Evolutionary conservation across 2,797 vertebrate genomes (phyloP).

Genomic region (Mormyrus hasselquistii): DNA sequence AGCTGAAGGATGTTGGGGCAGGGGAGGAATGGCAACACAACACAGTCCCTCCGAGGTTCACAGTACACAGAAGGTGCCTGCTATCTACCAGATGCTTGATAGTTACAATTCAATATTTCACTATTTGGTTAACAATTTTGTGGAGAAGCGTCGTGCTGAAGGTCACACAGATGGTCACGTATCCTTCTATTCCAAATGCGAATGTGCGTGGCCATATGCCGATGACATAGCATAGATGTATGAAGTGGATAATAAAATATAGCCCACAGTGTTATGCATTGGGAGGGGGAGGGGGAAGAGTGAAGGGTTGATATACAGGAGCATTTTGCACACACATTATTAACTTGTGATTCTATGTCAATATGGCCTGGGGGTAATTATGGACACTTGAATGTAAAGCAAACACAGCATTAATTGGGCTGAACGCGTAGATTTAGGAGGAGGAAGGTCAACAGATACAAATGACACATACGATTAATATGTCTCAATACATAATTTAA

Average conservation of each 20-base stretch:
- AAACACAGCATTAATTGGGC: background rate
- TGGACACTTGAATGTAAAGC: no score
- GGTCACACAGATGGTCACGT: background rate
- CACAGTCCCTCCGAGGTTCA: background rate
- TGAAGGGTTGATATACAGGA: no score
- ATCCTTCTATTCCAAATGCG: background rate
- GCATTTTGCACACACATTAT: background rate
- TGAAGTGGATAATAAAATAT: no score
- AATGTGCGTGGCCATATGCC: background rate
- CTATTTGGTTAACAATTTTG: background rate
- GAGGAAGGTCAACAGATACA: background rate
- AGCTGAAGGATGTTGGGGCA: background rate
- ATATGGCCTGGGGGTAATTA: background rate
- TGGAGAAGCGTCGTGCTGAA: background rate
- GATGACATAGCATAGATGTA: no score
- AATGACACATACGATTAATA: no score
- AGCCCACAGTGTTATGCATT: no score
- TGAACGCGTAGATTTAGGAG: background rate
- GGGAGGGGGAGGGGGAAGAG: no score
- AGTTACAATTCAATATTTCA: background rate
- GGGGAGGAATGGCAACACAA: background rate
- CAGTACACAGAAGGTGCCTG: background rate
- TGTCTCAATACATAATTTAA: no score
- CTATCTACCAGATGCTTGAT: background rate
- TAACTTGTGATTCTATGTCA: background rate